A percentile compares a stretch with the other conserved stretches of the same genome.
phyloP scores from a whole-genome alignment of 2,113 vertebrate species.

The Coturnix japonica region DNA sequence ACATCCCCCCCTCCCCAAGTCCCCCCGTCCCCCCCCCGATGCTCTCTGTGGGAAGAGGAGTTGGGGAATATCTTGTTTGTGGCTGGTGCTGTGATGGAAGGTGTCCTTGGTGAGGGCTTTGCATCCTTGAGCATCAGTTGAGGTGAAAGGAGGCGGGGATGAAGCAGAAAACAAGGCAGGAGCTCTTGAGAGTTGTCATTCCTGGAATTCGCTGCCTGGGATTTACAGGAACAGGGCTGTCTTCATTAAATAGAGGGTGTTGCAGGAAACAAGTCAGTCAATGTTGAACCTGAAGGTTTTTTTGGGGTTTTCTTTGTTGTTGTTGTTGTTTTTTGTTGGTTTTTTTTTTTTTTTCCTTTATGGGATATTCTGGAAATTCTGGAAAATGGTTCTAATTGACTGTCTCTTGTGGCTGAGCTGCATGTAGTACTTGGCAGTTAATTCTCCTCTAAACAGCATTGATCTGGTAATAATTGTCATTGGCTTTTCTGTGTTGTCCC shows the following conservation, averaged over 20 bases:
- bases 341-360: not conserved
- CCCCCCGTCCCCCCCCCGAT: not conserved
- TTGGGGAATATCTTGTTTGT: not conserved
- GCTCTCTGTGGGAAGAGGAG: not conserved
- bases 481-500: conserved; percentile 27
- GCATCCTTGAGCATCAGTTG: not conserved
- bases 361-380: conserved; percentile 40
- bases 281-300: not conserved
- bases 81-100: not conserved
- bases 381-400: conserved; percentile 58
- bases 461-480: conserved; percentile 48
- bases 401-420: conserved; percentile 41
- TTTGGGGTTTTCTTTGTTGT: too few species aligned
- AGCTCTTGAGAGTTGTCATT: not conserved
- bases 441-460: conserved; percentile 33
- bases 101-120: not conserved
- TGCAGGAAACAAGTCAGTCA: not conserved
- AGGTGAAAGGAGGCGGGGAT: not conserved
- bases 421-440: conserved; percentile 27
- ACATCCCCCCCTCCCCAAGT: not conserved
- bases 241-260: not conserved
- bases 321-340: not conserved
- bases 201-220: conserved; percentile 41
- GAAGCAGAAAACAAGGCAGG: not conserved
- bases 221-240: conserved; percentile 38